A percentile compares a stretch with the other conserved stretches of the same genome.
Conservation (phyloP, 2,113 vertebrate genomes). For the Oryzias curvinotus region DNA sequence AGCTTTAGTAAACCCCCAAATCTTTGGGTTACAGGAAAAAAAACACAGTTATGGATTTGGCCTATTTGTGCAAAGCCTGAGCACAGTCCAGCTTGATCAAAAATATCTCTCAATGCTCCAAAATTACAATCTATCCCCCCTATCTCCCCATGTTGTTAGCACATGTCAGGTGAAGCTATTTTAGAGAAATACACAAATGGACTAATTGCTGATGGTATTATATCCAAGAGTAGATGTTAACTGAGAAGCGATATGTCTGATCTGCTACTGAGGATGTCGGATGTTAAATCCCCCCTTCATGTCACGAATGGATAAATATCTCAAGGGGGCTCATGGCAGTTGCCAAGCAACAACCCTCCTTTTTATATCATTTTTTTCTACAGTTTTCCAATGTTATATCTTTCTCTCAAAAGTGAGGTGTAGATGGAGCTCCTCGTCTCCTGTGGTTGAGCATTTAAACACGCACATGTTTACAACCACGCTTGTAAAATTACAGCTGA, state of each 20-base stretch:
- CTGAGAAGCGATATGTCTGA: conserved; percentile 15
- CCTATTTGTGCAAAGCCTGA: not conserved
- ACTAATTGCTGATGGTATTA: not conserved
- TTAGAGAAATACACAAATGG: not conserved
- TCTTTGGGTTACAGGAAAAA: not conserved
- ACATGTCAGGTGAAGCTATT: conserved; percentile 12
- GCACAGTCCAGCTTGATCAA: too few relatives aligned
- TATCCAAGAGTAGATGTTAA: conserved; percentile 9
- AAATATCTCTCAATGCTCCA: too few relatives aligned
- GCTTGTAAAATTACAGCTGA: not conserved
- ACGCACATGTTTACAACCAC: conserved; percentile 15
- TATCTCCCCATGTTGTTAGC: conserved; percentile 7
- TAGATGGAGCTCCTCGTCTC: conserved; percentile 31
- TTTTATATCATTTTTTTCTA: conserved; percentile 33
- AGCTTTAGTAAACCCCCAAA: conserved; percentile 8
- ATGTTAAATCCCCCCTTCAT: conserved; percentile 52
- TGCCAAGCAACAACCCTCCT: conserved; percentile 73
- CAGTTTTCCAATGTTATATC: conserved; percentile 51
- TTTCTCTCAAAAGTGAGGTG: conserved; percentile 37
- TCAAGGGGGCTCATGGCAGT: conserved; percentile 65
- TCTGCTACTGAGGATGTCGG: conserved; percentile 28
- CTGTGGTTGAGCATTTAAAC: conserved; percentile 36
- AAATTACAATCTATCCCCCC: conserved; percentile 1
- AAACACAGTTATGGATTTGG: not conserved
- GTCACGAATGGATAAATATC: conserved; percentile 64